Evolutionary conservation across 2,113 vertebrate species (phyloP).

Genomic region (Kryptolebias marmoratus): DNA sequence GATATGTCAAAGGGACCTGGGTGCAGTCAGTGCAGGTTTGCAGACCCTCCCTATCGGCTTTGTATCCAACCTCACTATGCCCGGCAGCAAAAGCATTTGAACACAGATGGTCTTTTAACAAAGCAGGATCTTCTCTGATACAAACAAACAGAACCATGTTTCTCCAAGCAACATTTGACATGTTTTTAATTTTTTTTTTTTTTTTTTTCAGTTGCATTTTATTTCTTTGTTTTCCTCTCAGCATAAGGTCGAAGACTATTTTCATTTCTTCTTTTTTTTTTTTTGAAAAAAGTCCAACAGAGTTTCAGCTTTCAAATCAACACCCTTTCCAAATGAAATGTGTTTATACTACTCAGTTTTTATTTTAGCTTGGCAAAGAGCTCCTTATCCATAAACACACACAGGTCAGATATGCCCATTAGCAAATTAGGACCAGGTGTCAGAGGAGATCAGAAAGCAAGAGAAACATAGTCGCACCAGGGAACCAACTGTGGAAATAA

Average conservation of each 20-base stretch:
- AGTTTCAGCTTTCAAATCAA: neutral
- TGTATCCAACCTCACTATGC: constrained; percentile 29
- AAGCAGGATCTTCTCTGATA: constrained; percentile 34
- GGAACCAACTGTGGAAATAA: too few relatives aligned
- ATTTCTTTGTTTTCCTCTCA: constrained; percentile 4
- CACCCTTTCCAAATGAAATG: neutral
- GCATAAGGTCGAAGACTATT: constrained; percentile 4
- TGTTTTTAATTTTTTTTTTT: constrained; percentile 3
- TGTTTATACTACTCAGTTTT: constrained; percentile 30
- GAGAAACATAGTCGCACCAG: too few relatives aligned
- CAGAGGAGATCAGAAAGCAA: too few relatives aligned
- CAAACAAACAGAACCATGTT: constrained; percentile 33
- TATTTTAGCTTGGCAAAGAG: constrained; percentile 8
- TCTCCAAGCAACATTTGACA: constrained; percentile 37
- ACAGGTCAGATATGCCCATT: too few relatives aligned
- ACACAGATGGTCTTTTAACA: constrained; percentile 60
- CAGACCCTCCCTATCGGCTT: constrained; percentile 51
- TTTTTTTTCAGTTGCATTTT: neutral
- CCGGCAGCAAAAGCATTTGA: constrained; percentile 17
- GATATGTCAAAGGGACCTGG: constrained; percentile 72
- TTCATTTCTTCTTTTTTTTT: neutral
- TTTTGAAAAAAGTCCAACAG: neutral
- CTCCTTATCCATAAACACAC: too few relatives aligned
- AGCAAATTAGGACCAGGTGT: too few relatives aligned
- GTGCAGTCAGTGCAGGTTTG: constrained; percentile 56